A percentile compares a stretch with the other conserved stretches of the same genome.
Evolutionary conservation across 2,888 invertebrate species (phyloP).

Genomic region (Ormyrus labotus): DNA sequence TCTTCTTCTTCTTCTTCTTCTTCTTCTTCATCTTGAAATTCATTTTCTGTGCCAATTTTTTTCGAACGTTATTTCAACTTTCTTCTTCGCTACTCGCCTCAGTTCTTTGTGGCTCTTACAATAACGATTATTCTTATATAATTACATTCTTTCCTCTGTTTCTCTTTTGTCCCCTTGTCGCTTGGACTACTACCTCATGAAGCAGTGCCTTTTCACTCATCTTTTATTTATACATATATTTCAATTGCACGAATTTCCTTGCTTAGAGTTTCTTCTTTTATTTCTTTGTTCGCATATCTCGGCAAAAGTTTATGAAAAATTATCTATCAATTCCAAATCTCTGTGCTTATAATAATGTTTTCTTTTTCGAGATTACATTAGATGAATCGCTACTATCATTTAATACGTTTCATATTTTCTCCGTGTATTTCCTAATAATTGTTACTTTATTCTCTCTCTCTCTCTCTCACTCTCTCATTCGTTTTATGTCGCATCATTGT

Average conservation of each 20-base stretch:
- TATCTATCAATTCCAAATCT: slow-evolving; percentile 23
- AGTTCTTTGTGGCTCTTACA: not conserved
- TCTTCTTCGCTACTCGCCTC: not conserved
- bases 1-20: not conserved
- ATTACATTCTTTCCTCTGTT: slow-evolving; percentile 7
- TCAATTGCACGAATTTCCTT: not conserved
- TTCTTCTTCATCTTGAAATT: not conserved
- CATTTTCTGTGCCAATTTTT: not conserved
- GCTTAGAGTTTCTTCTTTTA: not conserved
- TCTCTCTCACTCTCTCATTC: not conserved
- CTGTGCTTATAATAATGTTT: slow-evolving; percentile 2
- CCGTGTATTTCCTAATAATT: slow-evolving; percentile 1
- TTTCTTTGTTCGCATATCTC: slow-evolving; percentile 3
- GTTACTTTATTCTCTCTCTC: slow-evolving; percentile 12
- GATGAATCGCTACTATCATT: slow-evolving; percentile 3
- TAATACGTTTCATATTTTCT: slow-evolving; percentile 3
- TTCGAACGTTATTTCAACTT: too few relatives aligned
- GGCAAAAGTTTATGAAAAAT: slow-evolving; percentile 21
- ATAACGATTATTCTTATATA: slow-evolving; percentile 27
- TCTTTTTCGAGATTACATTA: slow-evolving; percentile 3
- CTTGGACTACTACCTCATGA: slow-evolving; percentile 35
- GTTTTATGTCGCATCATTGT: slow-evolving; percentile 16
- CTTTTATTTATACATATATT: not conserved
- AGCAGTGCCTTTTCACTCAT: not conserved
- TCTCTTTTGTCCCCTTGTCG: slow-evolving; percentile 10